Conservation (phyloP, 2,888 invertebrate genomes). For the Metallyticus violacea region DNA sequence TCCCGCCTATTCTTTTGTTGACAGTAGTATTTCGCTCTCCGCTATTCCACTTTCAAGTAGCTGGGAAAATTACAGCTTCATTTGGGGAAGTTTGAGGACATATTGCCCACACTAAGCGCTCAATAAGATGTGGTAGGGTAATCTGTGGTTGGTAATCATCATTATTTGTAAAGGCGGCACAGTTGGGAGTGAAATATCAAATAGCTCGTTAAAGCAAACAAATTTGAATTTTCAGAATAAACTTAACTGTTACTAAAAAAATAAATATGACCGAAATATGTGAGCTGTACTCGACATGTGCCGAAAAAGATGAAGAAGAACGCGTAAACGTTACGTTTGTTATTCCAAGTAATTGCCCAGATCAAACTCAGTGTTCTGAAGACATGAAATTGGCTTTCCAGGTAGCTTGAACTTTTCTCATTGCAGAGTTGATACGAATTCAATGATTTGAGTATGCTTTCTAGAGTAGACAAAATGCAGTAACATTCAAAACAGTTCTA, state of each 20-base stretch:
- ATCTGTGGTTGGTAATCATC: no score
- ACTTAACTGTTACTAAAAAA: background rate
- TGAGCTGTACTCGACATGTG: background rate
- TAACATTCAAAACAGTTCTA: no score
- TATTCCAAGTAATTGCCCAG: conserved; percentile 50
- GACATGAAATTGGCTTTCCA: conserved; percentile 61
- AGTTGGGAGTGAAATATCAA: background rate
- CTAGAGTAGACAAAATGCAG: no score
- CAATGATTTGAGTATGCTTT: background rate
- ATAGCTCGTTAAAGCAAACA: background rate
- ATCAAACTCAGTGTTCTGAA: conserved; percentile 55
- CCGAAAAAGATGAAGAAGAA: background rate
- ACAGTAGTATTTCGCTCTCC: no score
- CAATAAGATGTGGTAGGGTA: no score
- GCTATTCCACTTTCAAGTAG: no score
- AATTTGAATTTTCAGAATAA: background rate
- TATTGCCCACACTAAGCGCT: no score
- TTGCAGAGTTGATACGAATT: background rate
- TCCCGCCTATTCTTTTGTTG: no score
- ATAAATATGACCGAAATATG: background rate
- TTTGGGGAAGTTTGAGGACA: no score
- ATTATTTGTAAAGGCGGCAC: background rate
- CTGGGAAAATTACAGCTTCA: no score
- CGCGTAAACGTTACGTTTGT: conserved; percentile 41
- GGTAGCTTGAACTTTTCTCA: conserved; percentile 47